Evolutionary conservation across 2,113 vertebrate species (phyloP).

Genomic region (Otis tarda): DNA sequence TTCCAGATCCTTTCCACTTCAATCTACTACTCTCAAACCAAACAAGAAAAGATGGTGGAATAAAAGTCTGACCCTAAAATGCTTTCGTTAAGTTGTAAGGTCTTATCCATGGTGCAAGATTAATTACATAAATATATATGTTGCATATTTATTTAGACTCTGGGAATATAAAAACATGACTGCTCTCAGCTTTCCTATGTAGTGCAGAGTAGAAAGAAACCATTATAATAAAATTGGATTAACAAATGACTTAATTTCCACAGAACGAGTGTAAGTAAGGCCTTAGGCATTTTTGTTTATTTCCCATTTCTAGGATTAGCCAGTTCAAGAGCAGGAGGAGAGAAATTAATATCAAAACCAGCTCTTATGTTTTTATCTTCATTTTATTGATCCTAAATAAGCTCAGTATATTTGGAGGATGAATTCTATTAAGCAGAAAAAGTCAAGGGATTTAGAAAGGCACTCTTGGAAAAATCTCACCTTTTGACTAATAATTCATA

Average conservation of each 20-base stretch:
- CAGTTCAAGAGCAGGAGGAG: not conserved
- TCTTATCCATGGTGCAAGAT: not conserved
- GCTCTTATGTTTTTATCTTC: not conserved
- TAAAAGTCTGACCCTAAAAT: not conserved
- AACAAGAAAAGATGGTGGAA: not conserved
- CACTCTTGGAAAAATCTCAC: not conserved
- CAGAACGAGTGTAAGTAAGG: not conserved
- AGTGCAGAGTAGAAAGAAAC: not conserved
- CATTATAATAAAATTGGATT: not conserved
- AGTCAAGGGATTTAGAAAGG: not conserved
- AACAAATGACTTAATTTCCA: not conserved
- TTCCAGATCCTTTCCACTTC: not conserved
- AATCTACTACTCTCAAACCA: not conserved
- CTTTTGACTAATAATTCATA: not conserved
- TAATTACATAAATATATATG: not conserved
- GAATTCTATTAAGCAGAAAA: not conserved
- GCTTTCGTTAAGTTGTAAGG: not conserved
- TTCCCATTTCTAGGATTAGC: not conserved
- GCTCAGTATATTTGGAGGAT: not conserved
- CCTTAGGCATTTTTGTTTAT: not conserved
- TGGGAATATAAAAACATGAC: not conserved
- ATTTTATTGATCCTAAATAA: conserved; percentile 2
- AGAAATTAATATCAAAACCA: not conserved
- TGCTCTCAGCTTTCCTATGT: not conserved
- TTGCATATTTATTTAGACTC: not conserved